Evolutionary conservation across 2,797 vertebrate genomes (phyloP).

Genomic region (Sphenopsis melanotis): DNA sequence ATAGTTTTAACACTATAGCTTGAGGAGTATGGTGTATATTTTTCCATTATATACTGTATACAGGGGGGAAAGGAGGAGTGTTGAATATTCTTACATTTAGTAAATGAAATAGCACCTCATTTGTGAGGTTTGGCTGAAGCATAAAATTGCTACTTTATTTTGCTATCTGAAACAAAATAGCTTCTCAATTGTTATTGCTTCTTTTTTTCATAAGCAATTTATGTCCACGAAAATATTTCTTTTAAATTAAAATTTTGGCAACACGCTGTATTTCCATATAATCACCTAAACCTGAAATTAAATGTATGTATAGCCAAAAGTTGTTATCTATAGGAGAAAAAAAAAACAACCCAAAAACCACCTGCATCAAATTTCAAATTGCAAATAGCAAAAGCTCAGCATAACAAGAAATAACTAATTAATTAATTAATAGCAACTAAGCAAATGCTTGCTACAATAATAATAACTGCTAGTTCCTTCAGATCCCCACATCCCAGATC

Average conservation of each 20-base stretch:
- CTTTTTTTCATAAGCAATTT: background rate
- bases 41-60: background rate
- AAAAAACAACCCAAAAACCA: background rate
- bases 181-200: background rate
- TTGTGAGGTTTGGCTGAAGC: background rate
- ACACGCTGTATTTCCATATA: background rate
- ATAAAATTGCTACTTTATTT: background rate
- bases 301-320: background rate
- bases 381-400: background rate
- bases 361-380: background rate
- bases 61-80: rapidly evolving
- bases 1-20: background rate
- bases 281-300: background rate
- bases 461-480: background rate
- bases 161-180: background rate
- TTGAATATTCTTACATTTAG: background rate
- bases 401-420: background rate
- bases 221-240: background rate
- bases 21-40: background rate
- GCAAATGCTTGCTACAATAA: background rate
- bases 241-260: background rate
- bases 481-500: background rate
- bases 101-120: background rate
- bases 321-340: background rate
- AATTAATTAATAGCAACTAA: background rate